Evolutionary conservation across 2,888 invertebrate genomes (phyloP).

Genomic region (Meiosimyza decipiens): DNA sequence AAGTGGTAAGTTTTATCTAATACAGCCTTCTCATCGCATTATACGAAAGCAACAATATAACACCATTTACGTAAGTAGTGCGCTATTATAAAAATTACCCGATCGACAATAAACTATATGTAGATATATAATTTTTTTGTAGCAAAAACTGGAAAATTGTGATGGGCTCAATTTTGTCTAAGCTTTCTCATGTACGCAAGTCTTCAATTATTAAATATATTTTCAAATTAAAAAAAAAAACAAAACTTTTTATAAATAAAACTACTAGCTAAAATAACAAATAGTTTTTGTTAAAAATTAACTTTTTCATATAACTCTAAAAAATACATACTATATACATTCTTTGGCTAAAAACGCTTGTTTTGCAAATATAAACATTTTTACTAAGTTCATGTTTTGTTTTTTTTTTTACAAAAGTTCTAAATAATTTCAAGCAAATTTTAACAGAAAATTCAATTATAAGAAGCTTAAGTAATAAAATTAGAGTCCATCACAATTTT

Average conservation of each 20-base stretch:
- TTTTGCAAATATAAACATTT: constrained; percentile 32
- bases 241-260: neutral
- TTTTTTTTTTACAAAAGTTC: neutral
- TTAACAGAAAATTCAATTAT: neutral
- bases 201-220: neutral
- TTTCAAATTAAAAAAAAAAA: neutral
- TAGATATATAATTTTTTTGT: neutral
- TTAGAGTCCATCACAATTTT: constrained; percentile 64
- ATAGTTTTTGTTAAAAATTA: constrained; percentile 17
- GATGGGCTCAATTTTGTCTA: constrained; percentile 62
- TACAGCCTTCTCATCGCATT: no score
- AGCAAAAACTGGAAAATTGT: constrained; percentile 60
- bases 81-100: neutral
- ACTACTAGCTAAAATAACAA: neutral
- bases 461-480: constrained; percentile 41
- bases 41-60: no score
- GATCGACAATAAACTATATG: constrained; percentile 27
- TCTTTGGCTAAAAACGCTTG: constrained; percentile 68
- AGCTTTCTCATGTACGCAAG: constrained; percentile 16
- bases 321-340: constrained; percentile 41
- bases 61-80: no score
- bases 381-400: constrained; percentile 3
- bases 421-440: neutral
- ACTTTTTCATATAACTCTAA: no score
- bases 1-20: no score